Evolutionary conservation across 2,797 vertebrate species (phyloP).

Genomic region (Muscicapa comitata): DNA sequence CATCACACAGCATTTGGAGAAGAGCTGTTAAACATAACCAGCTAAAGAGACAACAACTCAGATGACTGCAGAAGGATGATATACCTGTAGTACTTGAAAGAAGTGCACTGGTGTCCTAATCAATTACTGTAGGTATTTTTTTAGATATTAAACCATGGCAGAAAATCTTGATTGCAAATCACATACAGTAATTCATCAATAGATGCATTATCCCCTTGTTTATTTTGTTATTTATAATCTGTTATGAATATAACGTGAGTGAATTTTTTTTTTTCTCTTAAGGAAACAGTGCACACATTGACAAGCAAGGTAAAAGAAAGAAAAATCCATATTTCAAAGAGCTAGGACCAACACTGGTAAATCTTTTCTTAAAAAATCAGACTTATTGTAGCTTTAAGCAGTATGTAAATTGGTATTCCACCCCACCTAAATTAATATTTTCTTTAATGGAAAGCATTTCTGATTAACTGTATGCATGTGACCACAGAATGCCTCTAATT

Average conservation of each 20-base stretch:
- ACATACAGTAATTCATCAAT: not conserved
- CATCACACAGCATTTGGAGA: not conserved
- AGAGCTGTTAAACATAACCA: constrained; percentile 10
- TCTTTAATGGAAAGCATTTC: constrained; percentile 4
- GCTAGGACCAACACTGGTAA: constrained; percentile 59
- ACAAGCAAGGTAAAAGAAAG: constrained; percentile 59
- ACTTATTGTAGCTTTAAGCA: not conserved
- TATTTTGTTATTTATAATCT: not conserved
- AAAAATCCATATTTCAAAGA: constrained; percentile 65
- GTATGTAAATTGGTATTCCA: not conserved
- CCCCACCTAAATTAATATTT: not conserved
- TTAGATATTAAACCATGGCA: not conserved
- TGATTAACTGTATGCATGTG: not conserved
- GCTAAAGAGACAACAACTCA: not conserved
- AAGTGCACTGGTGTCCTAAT: not conserved
- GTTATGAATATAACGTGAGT: not conserved
- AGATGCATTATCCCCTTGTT: not conserved
- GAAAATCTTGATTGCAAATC: constrained; percentile 1
- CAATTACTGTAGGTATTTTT: not conserved
- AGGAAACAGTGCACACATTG: constrained; percentile 56
- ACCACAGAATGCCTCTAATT: constrained; percentile 21
- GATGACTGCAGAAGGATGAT: not conserved
- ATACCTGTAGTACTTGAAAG: constrained; percentile 18
- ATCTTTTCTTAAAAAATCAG: not conserved
- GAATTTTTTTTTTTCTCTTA: not conserved